Percentiles rank a stretch among this genome's conserved stretches.
These are phyloP conservation scores for Glaucomys volans DNA, from an alignment of 2,113 vertebrate species.

Conservation along the genomic window DNA sequence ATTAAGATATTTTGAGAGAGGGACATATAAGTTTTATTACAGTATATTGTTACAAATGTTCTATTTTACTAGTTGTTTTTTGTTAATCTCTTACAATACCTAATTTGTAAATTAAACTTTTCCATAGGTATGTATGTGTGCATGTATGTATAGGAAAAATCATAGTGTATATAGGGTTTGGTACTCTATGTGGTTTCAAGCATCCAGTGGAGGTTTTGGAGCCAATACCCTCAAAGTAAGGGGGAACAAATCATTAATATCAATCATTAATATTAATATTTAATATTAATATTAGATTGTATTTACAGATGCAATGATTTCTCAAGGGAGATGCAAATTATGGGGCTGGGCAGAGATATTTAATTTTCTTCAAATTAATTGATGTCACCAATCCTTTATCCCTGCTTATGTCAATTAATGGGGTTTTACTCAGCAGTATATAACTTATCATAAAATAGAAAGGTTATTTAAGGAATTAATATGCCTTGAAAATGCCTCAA, in stretches of 20 bases:
- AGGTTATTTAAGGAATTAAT: background rate
- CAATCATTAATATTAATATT: background rate
- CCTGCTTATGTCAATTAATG: background rate
- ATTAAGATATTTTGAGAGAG: background rate
- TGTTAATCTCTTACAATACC: background rate
- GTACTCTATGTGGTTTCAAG: background rate
- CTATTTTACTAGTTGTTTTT: background rate
- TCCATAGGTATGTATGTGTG: background rate
- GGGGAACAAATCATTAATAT: background rate
- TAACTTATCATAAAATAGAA: background rate
- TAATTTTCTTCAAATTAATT: slow-evolving; percentile 8
- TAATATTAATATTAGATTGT: slow-evolving; percentile 16
- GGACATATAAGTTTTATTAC: background rate
- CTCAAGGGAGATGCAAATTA: background rate
- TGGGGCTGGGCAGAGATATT: background rate
- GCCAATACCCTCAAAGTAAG: background rate
- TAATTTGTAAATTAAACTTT: background rate
- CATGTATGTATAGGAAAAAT: background rate
- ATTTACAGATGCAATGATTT: background rate
- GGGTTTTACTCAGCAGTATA: background rate
- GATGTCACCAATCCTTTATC: background rate
- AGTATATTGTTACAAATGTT: background rate
- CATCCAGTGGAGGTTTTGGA: background rate
- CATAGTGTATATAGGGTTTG: background rate
- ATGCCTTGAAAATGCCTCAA: background rate